Evolutionary conservation across 2,888 invertebrate genomes (phyloP).

Genomic region (Cryptocephalus moraei): DNA sequence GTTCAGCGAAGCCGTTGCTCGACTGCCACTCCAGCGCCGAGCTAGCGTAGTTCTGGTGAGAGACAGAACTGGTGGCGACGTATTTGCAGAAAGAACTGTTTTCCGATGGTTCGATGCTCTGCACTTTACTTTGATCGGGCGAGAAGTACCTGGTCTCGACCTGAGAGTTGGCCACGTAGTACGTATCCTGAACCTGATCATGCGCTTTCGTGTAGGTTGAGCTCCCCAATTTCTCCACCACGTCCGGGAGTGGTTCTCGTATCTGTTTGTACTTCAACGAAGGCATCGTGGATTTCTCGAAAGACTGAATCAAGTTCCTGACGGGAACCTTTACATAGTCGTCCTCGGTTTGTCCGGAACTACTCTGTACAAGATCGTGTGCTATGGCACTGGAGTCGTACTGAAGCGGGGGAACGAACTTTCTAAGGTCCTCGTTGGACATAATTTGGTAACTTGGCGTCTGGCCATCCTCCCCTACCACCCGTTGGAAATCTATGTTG

Average conservation of each 20-base stretch:
- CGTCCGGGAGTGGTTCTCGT: slow-evolving; percentile 30
- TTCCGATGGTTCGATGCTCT: slow-evolving; percentile 23
- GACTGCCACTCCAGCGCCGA: slow-evolving; percentile 6
- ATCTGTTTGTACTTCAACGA: slow-evolving; percentile 44
- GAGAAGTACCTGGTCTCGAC: slow-evolving; percentile 30
- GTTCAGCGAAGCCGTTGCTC: slow-evolving; percentile 3
- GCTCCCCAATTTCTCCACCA: slow-evolving; percentile 25
- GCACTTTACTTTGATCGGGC: slow-evolving; percentile 19
- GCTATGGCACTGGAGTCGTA: background rate
- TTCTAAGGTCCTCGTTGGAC: background rate
- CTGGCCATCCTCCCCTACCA: slow-evolving; percentile 25
- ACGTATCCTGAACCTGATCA: slow-evolving; percentile 30
- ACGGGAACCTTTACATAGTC: slow-evolving; percentile 39
- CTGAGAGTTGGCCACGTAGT: slow-evolving; percentile 32
- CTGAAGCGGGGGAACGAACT: background rate
- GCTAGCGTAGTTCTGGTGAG: slow-evolving; percentile 9
- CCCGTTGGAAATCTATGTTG: slow-evolving; percentile 31
- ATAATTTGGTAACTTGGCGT: background rate
- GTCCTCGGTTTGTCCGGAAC: slow-evolving; percentile 17
- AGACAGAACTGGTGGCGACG: slow-evolving; percentile 12
- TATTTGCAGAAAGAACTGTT: slow-evolving; percentile 36
- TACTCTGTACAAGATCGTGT: background rate
- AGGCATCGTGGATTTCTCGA: slow-evolving; percentile 52
- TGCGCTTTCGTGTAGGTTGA: slow-evolving; percentile 2
- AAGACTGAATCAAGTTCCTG: slow-evolving; percentile 45